These are phyloP conservation scores for Apteryx owenii DNA, from an alignment of 2,113 vertebrate species.

Conservation along the genomic window DNA sequence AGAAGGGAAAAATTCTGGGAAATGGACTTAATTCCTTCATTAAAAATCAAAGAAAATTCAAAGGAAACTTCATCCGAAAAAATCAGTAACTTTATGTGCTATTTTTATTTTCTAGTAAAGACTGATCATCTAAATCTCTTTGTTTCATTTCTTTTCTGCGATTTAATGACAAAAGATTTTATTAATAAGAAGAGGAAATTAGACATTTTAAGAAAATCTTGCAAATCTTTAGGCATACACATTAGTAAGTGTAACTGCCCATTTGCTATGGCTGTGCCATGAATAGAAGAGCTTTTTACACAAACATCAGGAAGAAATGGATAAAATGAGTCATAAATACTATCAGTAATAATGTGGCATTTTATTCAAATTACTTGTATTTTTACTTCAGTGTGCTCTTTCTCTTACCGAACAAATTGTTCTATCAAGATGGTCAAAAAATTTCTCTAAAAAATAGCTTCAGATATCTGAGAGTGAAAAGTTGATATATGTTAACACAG, in stretches of 20 bases:
- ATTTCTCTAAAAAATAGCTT: not conserved
- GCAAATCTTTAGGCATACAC: not conserved
- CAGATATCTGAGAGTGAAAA: not conserved
- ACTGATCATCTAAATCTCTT: not conserved
- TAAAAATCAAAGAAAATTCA: not conserved
- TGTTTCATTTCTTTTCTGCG: not conserved
- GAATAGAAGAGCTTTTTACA: not conserved
- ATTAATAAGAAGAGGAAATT: not conserved
- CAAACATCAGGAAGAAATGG: not conserved
- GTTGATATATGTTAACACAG: not conserved
- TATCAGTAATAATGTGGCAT: not conserved
- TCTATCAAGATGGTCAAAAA: not conserved
- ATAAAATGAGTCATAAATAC: not conserved
- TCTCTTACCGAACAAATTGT: not conserved
- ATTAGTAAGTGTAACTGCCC: not conserved
- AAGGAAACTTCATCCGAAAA: not conserved
- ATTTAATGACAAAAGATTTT: not conserved
- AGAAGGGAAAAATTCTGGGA: not conserved
- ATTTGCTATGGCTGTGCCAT: not conserved
- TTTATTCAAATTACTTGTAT: not conserved
- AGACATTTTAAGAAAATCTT: not conserved
- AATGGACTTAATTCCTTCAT: not conserved
- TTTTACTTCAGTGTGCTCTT: not conserved
- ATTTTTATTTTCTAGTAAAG: not conserved
- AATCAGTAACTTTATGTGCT: accelerated